Evolutionary conservation across 2,888 invertebrate genomes (phyloP).

Genomic region (Biston stratarius): DNA sequence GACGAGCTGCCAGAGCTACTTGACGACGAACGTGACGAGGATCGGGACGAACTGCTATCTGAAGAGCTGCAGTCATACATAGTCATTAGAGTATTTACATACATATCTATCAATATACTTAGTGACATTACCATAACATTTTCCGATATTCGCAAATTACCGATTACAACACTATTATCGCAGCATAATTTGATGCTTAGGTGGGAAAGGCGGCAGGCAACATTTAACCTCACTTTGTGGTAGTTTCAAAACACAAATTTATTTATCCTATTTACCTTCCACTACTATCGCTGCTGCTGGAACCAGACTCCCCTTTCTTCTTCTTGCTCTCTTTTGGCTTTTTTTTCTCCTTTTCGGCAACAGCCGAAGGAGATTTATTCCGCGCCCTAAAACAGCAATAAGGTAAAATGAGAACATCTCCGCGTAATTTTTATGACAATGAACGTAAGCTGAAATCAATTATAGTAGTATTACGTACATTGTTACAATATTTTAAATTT

Average conservation of each 20-base stretch:
- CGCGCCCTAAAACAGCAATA: slow-evolving; percentile 88
- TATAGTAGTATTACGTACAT: slow-evolving; percentile 34
- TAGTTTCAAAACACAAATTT: slow-evolving; percentile 4
- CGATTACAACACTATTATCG: background rate
- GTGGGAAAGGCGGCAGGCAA: background rate
- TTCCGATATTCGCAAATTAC: no score
- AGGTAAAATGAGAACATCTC: background rate
- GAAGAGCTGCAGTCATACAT: slow-evolving; percentile 86
- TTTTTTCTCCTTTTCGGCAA: slow-evolving; percentile 91
- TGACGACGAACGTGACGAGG: slow-evolving; percentile 92
- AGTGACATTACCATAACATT: no score
- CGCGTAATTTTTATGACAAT: background rate
- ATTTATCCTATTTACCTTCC: slow-evolving; percentile 80
- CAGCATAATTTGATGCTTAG: background rate
- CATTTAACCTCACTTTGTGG: slow-evolving; percentile 36
- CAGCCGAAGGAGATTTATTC: slow-evolving; percentile 90
- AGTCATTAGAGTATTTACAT: background rate
- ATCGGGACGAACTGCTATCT: slow-evolving; percentile 93
- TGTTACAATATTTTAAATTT: slow-evolving; percentile 9
- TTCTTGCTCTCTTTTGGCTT: slow-evolving; percentile 86
- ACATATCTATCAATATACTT: no score
- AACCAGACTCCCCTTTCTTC: slow-evolving; percentile 90
- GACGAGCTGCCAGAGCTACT: slow-evolving; percentile 89
- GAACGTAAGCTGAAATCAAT: background rate
- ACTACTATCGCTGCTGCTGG: slow-evolving; percentile 93